Base-by-base conservation (phyloP, 2,888 invertebrate species). In the Sympetrum striolatum region DNA sequence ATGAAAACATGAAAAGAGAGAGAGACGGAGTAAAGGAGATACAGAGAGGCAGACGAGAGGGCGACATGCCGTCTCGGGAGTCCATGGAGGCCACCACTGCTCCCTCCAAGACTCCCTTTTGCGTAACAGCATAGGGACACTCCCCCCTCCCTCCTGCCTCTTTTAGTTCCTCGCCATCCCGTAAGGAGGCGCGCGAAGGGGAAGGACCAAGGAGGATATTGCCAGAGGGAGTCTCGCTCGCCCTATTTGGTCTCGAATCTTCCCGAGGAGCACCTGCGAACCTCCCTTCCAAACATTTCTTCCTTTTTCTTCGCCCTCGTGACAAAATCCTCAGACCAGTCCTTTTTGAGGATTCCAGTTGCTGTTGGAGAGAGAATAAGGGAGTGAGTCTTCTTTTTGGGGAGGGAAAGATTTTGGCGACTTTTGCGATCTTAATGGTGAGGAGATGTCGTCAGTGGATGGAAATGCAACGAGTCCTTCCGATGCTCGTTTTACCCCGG, bases 31-130 rank as follows among this genome's bases (percentile, higher is more conserved):
- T 25, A 48, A 53, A n/a, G n/a, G 12, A 82, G 37, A 35, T 15
- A 18, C 2, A 37, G 37, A 86, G 58, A 60, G 37, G 37, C 58
- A 82, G 31, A 35, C 22, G 14, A 8, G 58, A 58, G 39, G 86
- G 86, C 86, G 86, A 86, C 86, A 86, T 58, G 86, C 86, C 86
- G 86, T 86, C 86, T 86, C 60, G 22, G 82, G 35, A 53, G 82
- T 8, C 82, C 58, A 82, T 53, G 25, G 82, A 44, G 48, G 35
- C 60, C 18, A 35, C 60, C 35, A 6, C 15, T 10, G 60, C 37
- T 58, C 37, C n/a, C 35, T 39, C 81, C 35, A 53, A 25, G 3
- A 31, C 37, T 31, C 80, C 80, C 80, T 37, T 80, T 31, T 64
- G 22, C 64, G 64, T 64, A 64, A 64, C 64, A 64, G n/a, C 64